Base-by-base conservation (phyloP, 1,140 invertebrate genomes). In the Halictus rubicundus region DNA sequence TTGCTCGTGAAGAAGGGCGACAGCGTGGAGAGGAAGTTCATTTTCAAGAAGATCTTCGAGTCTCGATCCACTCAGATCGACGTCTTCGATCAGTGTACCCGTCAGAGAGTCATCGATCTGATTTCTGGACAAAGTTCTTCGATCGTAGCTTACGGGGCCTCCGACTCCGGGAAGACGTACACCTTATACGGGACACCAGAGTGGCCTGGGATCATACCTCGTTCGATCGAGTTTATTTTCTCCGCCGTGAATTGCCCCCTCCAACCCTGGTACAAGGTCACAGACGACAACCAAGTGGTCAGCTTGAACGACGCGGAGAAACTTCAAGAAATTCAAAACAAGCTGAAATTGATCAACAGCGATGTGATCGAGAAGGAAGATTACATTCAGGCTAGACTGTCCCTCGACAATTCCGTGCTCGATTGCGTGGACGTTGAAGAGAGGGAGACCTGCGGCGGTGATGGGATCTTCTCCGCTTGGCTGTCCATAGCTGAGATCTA, bases 401-500 rank as follows among this genome's bases (percentile, higher is more conserved):
- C 71, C 12, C 16, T 86, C 1, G 49, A 70, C 10, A 82, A 81
- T 32, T 74, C 72, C n/a, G 19, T n/a, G 16, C 66, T 59, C 0
- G 65, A 65, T 89, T 81, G 80, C 86, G 12, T 89, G 82, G 66
- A 78, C 75, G 6, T 75, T 70, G 23, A 69, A 0, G 46, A 65
- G 7, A 84, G 27, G 76, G 86, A 61, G 16, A 8, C 0, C 5
- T 88, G 37, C 59, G 78, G 61, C 65, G 83, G 60, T 12, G 82
- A 68, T 23, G 84, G 65, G 14, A 87, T 91, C 76, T 93, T 85
- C 80, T 89, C 84, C 66, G 93, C 97, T 10, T 98, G 97, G 97
- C 94, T 99, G 21, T 97, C 97, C 14, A 98, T 97, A 92, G 95
- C 95, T 4, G 98, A 99, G 92, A 97, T 99, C 69, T 98, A 99